Percentiles rank a stretch among this genome's conserved stretches.
Evolutionary conservation across 2,113 vertebrate genomes (phyloP).

Genomic region (Lagopus leucura): DNA sequence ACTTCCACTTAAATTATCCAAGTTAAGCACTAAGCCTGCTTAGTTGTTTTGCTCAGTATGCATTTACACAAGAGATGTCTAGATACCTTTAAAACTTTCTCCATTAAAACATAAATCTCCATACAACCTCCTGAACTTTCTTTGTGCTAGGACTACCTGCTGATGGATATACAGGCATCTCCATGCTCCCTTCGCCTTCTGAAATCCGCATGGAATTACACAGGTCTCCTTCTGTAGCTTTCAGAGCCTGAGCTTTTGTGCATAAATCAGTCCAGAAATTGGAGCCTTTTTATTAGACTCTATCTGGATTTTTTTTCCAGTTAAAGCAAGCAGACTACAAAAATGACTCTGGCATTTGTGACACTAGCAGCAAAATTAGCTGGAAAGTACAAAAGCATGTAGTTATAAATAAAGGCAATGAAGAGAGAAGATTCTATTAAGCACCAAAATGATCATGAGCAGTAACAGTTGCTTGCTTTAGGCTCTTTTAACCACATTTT

Average conservation of each 20-base stretch:
- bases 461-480: not conserved
- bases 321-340: not conserved
- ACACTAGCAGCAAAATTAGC: not conserved
- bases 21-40: not conserved
- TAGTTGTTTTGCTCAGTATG: not conserved
- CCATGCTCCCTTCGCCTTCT: not conserved
- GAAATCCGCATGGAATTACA: not conserved
- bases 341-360: not conserved
- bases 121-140: not conserved
- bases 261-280: not conserved
- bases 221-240: not conserved
- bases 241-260: not conserved
- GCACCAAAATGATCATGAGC: not conserved
- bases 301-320: not conserved
- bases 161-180: not conserved
- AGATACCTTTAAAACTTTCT: not conserved
- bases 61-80: not conserved
- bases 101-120: constrained; percentile 4
- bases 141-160: not conserved
- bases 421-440: constrained; percentile 31
- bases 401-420: not conserved
- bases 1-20: not conserved
- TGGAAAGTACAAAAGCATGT: not conserved
- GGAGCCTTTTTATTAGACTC: not conserved
- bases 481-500: constrained; percentile 15